Percentiles rank a stretch among this genome's conserved stretches.
Evolutionary conservation across 1,140 invertebrate species (phyloP).

Genomic region (Solen grandis): DNA sequence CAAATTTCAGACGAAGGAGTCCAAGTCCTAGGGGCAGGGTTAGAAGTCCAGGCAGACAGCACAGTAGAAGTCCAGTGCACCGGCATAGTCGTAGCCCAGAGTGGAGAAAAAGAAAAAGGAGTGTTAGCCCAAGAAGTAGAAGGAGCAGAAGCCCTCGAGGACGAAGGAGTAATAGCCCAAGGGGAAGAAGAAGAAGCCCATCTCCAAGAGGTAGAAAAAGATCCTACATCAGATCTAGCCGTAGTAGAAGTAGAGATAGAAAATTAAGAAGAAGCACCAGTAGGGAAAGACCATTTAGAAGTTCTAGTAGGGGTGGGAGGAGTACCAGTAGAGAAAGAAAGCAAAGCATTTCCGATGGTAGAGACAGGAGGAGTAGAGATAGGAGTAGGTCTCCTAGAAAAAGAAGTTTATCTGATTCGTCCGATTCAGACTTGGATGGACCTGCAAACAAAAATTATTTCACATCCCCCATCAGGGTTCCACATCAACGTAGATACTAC

Average conservation of each 20-base stretch:
- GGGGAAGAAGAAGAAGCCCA: conserved; percentile 12
- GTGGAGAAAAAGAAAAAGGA: background rate
- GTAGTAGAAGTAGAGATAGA: conserved; percentile 41
- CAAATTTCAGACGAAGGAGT: background rate
- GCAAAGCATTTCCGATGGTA: background rate
- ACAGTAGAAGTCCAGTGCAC: background rate
- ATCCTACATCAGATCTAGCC: background rate
- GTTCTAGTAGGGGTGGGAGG: conserved; percentile 13
- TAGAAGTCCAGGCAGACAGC: background rate
- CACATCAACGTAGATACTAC: too few relatives aligned
- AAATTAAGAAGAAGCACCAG: conserved; percentile 33
- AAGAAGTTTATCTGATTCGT: conserved; percentile 3
- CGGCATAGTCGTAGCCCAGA: conserved; percentile 5
- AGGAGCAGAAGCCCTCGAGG: conserved; percentile 20
- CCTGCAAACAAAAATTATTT: conserved; percentile 50
- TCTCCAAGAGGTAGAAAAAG: conserved; percentile 15
- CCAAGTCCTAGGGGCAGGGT: conserved; percentile 17
- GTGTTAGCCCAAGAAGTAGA: conserved; percentile 18
- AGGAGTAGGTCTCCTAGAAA: background rate
- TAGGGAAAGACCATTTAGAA: conserved; percentile 31
- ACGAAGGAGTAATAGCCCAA: conserved; percentile 13
- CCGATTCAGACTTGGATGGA: conserved; percentile 53
- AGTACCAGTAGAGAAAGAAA: conserved; percentile 23
- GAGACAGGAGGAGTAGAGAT: background rate
- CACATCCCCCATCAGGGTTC: conserved; percentile 5